Evolutionary conservation across 2,888 invertebrate genomes (phyloP), one percentile per base, ranked within the genome.

Genomic region (Artemia sinica): DNA sequence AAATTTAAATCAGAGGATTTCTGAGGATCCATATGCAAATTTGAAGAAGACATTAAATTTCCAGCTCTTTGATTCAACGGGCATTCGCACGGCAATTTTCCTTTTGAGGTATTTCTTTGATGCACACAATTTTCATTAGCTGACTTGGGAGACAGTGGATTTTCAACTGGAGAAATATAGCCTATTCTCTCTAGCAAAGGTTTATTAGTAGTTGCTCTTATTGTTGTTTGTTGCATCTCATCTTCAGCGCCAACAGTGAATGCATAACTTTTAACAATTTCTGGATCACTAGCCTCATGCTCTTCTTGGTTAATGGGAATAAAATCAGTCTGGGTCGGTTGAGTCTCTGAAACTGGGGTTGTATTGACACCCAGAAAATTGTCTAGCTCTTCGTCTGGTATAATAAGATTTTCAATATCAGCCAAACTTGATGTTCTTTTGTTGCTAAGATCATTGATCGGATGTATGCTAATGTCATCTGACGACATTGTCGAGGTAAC

Each of bases 361-460:
- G 28, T 11, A 10, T n/a, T 58, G 63, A 58, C n/a, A 1, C 28
- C 28, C 12, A 58, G 9, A 28, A 58, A 58, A 10, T 8, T 28
- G 63, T 58, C 10, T n/a, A 58, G 8, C 28, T 58, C 14, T 18
- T 58, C 63, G 9, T 58, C 12, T 18, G 63, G 10, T 58, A 58
- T 58, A 28, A 58, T 58, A n/a, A 58, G n/a, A 28, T 58, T 28
- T 58, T 58, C 63, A 10, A 58, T n/a, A 18, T 58, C 63, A 58
- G 41, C 41, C 41, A 41, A 41, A 41, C 41, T 41, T 6, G 41
- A 41, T 41, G 41, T 41, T 41, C 41, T 41, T 41, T 41, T 6
- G 41, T 5, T 41, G 6, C 41, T 41, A 41, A 41, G 41, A 41
- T 41, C 41, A 41, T 41, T 41, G 41, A 41, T 41, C 41, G 41